Conservation (phyloP, 1,140 invertebrate genomes). For the Kradibia gibbosae region DNA sequence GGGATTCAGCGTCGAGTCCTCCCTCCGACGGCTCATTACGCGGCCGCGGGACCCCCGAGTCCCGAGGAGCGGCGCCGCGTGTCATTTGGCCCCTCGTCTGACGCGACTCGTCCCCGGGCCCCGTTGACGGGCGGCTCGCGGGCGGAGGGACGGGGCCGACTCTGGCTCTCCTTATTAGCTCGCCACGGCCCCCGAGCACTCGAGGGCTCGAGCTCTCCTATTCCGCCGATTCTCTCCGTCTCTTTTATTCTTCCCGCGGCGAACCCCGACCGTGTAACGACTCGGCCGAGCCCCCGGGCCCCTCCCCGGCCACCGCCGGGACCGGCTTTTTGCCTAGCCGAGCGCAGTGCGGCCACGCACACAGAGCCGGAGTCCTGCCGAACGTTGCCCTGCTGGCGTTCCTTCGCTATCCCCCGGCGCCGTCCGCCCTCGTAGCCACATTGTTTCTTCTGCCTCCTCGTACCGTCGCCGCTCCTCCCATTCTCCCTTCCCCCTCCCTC, state of each 20-base stretch:
- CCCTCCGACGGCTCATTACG: neutral
- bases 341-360: too few species aligned
- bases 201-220: constrained; percentile 19
- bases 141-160: neutral
- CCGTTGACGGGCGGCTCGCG: neutral
- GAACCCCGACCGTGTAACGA: neutral
- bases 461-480: neutral
- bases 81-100: constrained; percentile 21
- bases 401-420: neutral
- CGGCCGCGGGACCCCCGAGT: neutral
- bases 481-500: neutral
- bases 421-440: neutral
- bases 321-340: too few species aligned
- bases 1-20: too few species aligned
- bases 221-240: constrained; percentile 6
- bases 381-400: neutral
- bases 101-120: neutral
- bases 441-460: neutral
- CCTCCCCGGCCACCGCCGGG: neutral
- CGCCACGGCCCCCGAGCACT: constrained; percentile 7
- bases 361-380: too few species aligned
- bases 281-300: too few species aligned
- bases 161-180: constrained; percentile 23
- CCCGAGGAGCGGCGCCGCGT: neutral
- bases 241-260: constrained; percentile 5